phyloP scores from a whole-genome alignment of 2,888 invertebrate species.

The Phengaris alcon region DNA sequence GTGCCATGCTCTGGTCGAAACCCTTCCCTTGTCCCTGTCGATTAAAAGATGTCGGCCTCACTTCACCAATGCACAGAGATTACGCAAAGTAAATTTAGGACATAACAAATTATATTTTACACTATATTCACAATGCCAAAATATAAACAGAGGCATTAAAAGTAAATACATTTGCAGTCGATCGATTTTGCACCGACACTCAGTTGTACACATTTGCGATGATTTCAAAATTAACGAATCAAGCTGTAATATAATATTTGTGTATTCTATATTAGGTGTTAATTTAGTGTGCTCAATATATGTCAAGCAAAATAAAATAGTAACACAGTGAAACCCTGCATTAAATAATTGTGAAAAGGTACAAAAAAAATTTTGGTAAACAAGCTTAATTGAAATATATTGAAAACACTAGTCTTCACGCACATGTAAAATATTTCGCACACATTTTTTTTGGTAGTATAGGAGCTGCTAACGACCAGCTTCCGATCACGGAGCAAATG shows the following conservation, averaged over 20 bases:
- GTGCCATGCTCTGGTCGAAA: slow-evolving; percentile 79
- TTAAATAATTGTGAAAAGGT: background rate
- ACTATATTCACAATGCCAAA: background rate
- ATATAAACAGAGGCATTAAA: background rate
- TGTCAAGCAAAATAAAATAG: slow-evolving; percentile 47
- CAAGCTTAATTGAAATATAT: slow-evolving; percentile 53
- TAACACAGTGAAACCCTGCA: background rate
- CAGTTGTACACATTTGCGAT: slow-evolving; percentile 62
- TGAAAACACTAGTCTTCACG: slow-evolving; percentile 61
- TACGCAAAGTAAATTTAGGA: slow-evolving; percentile 37
- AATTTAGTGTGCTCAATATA: slow-evolving; percentile 62
- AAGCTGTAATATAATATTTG: slow-evolving; percentile 39
- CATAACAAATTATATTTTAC: background rate
- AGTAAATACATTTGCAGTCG: slow-evolving; percentile 60
- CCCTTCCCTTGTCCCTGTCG: slow-evolving; percentile 58
- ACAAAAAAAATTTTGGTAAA: background rate
- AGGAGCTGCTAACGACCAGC: slow-evolving; percentile 76
- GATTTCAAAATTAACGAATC: slow-evolving; percentile 46
- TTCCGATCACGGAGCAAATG: slow-evolving; percentile 65
- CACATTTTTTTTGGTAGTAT: slow-evolving; percentile 58
- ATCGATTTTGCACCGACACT: slow-evolving; percentile 83
- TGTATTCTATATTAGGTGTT: slow-evolving; percentile 32
- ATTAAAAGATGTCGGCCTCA: slow-evolving; percentile 36
- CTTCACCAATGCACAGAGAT: slow-evolving; percentile 32
- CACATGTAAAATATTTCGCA: slow-evolving; percentile 71